These are phyloP conservation scores for Catocala fraxini DNA, from an alignment of 2,888 invertebrate species.

Conservation along the genomic window DNA sequence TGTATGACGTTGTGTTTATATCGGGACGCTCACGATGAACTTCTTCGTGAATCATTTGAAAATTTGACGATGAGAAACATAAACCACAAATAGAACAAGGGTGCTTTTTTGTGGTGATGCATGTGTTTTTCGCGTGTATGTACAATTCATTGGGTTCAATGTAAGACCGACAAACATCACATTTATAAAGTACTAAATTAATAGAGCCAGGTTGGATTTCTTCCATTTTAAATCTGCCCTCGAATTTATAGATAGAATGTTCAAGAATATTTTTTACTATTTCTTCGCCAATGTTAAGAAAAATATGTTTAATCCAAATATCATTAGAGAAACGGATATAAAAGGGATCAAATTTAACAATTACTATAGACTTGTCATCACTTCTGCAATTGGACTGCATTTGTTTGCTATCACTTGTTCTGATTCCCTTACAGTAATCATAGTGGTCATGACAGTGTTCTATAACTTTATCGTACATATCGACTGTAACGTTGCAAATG, in stretches of 20 bases:
- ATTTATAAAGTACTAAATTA: constrained; percentile 65
- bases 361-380: constrained; percentile 4
- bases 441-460: constrained; percentile 74
- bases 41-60: constrained; percentile 60
- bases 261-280: constrained; percentile 53
- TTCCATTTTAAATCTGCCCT: constrained; percentile 70
- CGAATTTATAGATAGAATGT: constrained; percentile 68
- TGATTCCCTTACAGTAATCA: constrained; percentile 35
- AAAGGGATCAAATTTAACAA: constrained; percentile 55
- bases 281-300: constrained; percentile 53
- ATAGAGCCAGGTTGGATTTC: constrained; percentile 62
- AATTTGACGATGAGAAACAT: constrained; percentile 56
- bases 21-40: constrained; percentile 61
- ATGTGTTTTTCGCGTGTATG: constrained; percentile 59
- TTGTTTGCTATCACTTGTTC: constrained; percentile 44
- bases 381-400: constrained; percentile 45
- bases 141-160: constrained; percentile 59
- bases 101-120: constrained; percentile 56
- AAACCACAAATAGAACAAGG: constrained; percentile 66
- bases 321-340: constrained; percentile 63
- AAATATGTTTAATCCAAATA: constrained; percentile 70
- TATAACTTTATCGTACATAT: constrained; percentile 68
- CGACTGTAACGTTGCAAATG: constrained; percentile 61
- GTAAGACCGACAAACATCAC: constrained; percentile 65
- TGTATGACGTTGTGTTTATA: constrained; percentile 55